These are phyloP conservation scores for Pseudeuparius sepicola DNA, from an alignment of 2,888 invertebrate species.

Conservation along the genomic window DNA sequence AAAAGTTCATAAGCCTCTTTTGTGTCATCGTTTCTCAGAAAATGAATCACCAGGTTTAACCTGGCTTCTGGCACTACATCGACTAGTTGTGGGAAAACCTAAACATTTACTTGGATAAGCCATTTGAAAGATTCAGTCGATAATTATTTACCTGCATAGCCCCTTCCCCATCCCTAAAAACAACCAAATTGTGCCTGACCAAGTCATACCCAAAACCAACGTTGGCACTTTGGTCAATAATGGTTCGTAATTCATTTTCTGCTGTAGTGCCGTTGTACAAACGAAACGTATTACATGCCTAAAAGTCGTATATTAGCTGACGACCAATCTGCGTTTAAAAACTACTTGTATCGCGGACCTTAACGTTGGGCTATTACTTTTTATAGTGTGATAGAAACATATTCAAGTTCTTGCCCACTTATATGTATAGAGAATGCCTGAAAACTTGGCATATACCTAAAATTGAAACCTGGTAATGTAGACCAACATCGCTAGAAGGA, in stretches of 20 bases:
- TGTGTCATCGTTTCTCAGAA: conserved; percentile 80
- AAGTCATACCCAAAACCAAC: conserved; percentile 82
- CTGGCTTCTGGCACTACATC: conserved; percentile 96
- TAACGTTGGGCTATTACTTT: no score
- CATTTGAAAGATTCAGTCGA: neutral
- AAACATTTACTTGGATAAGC: conserved; percentile 12
- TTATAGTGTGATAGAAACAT: no score
- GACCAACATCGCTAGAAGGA: no score
- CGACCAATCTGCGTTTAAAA: no score
- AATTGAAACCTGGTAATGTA: no score
- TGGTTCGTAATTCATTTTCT: conserved; percentile 77
- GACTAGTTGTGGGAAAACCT: conserved; percentile 75
- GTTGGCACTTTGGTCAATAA: conserved; percentile 62
- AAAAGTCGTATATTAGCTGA: no score
- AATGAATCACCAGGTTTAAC: conserved; percentile 89
- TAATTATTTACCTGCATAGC: conserved; percentile 63
- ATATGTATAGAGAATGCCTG: no score
- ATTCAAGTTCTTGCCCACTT: no score
- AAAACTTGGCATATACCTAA: no score
- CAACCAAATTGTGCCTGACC: conserved; percentile 89
- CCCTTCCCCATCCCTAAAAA: conserved; percentile 88
- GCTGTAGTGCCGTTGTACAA: conserved; percentile 92
- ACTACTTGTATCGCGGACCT: no score
- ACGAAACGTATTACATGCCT: conserved; percentile 72
- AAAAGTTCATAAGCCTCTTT: conserved; percentile 80